Evolutionary conservation across 2,797 vertebrate genomes (phyloP), one percentile per base, ranked within the genome.

Genomic region (Fistularia commersonii): DNA sequence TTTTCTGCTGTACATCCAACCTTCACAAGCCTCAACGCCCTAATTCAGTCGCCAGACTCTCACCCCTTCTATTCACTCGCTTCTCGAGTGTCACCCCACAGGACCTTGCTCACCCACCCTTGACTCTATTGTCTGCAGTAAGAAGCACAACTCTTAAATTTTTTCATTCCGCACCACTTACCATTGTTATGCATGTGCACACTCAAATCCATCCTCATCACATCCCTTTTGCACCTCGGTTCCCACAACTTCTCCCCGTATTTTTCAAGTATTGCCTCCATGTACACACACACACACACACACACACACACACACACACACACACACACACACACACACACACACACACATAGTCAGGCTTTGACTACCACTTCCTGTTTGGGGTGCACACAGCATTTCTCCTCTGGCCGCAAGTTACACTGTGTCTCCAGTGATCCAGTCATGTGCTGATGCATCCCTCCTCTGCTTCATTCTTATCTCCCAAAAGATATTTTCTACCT

Each of bases 141-240:
- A 44, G 51, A 49, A 71, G 51, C 15, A 72, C 61, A 57, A 54
- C 58, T 57, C 53, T 48, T 73, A 69, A 65, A 69, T 73, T 74
- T 80, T 80, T 64, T 63, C 42, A 51, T 47, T 69, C 70, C 69
- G 74, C 79, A 67, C 61, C 74, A 57, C 53, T 41, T 12, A 46
- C 42, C 51, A 0, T 55, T 66, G 66, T 69, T 66, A 73, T 43
- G 39, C 41, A 7, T 48, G 39, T 44, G 39, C 64, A 57, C 59
- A 52, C 63, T 72, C 52, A 34, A 68, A 77, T 78, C 73, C 70
- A 76, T 81, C 69, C 75, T 79, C 77, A 79, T 84, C 56, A 65
- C 72, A 51, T 65, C 50, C 41, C 11, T 57, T 66, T 61, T 0
- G 37, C 74, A 65, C 70, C 35, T 80, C 32, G 1, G 47, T 65